phyloP scores from a whole-genome alignment of 1,140 invertebrate genomes.

The Holotrichia oblita region DNA sequence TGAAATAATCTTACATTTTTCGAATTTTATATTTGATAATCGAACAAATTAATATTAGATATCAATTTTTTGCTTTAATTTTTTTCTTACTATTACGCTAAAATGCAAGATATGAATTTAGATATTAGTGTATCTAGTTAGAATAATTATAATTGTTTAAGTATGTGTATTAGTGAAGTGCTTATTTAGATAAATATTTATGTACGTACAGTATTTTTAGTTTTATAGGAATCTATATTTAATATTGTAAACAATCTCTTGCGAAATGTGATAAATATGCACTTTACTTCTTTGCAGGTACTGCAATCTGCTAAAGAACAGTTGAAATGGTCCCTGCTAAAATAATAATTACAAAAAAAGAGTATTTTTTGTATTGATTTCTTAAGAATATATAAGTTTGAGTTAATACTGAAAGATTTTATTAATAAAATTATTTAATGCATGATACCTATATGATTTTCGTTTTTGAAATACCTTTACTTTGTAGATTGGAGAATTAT shows the following conservation, averaged over 20 bases:
- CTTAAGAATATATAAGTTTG: not conserved
- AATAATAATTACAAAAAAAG: slow-evolving; percentile 61
- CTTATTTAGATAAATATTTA: slow-evolving; percentile 22
- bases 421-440: not conserved
- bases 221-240: not conserved
- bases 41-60: slow-evolving; percentile 13
- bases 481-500: slow-evolving; percentile 20
- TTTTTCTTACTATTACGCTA: not conserved
- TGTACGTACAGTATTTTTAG: not conserved
- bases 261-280: slow-evolving; percentile 31
- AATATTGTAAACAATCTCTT: slow-evolving; percentile 1
- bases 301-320: slow-evolving; percentile 97
- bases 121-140: slow-evolving; percentile 38
- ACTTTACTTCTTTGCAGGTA: slow-evolving; percentile 72
- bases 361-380: not conserved
- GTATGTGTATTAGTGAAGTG: slow-evolving; percentile 23
- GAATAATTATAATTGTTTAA: not conserved
- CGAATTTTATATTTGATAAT: slow-evolving; percentile 19
- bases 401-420: slow-evolving; percentile 9
- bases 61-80: slow-evolving; percentile 1
- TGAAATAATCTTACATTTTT: slow-evolving; percentile 56
- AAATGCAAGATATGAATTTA: not conserved
- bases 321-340: slow-evolving; percentile 92
- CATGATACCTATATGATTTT: not conserved
- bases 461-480: slow-evolving; percentile 17